A percentile compares a stretch with the other conserved stretches of the same genome.
Evolutionary conservation across 1,140 invertebrate species (phyloP).

Genomic region (Dendroctonus ponderosae): DNA sequence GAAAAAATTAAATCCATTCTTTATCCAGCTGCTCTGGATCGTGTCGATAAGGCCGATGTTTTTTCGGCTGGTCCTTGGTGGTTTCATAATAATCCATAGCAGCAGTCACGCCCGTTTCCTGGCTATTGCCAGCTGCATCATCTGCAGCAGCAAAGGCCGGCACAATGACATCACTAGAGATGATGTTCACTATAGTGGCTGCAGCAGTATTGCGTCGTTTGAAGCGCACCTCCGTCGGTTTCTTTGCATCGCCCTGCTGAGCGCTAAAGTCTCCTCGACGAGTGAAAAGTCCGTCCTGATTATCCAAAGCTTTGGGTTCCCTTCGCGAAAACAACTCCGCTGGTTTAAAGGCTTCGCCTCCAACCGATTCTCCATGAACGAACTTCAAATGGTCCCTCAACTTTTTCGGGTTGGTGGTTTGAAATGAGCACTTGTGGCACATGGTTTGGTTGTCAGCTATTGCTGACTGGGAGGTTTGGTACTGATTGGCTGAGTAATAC

Average conservation of each 20-base stretch:
- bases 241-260: not conserved
- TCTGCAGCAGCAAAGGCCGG: not conserved
- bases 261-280: slow-evolving; percentile 13
- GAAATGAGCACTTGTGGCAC: slow-evolving; percentile 30
- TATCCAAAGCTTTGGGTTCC: slow-evolving; percentile 10
- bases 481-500: not conserved
- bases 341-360: not conserved
- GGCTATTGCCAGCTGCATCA: not conserved
- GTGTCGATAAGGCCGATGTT: slow-evolving; percentile 18
- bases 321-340: slow-evolving; percentile 25
- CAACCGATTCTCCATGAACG: slow-evolving; percentile 26
- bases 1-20: slow-evolving; percentile 21
- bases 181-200: slow-evolving; percentile 13
- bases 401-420: slow-evolving; percentile 32
- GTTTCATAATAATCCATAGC: slow-evolving; percentile 29
- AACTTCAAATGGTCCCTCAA: slow-evolving; percentile 32
- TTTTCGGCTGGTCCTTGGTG: slow-evolving; percentile 23
- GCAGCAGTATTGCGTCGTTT: slow-evolving; percentile 19
- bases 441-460: slow-evolving; percentile 5
- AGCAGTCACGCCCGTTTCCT: slow-evolving; percentile 19
- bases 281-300: slow-evolving; percentile 19
- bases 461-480: not conserved
- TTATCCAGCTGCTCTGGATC: slow-evolving; percentile 20
- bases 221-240: slow-evolving; percentile 1
- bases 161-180: slow-evolving; percentile 20